Evolutionary conservation across 1,140 invertebrate species (phyloP), one percentile per base, ranked within the genome.

Genomic region (Drosophila bipectinata): DNA sequence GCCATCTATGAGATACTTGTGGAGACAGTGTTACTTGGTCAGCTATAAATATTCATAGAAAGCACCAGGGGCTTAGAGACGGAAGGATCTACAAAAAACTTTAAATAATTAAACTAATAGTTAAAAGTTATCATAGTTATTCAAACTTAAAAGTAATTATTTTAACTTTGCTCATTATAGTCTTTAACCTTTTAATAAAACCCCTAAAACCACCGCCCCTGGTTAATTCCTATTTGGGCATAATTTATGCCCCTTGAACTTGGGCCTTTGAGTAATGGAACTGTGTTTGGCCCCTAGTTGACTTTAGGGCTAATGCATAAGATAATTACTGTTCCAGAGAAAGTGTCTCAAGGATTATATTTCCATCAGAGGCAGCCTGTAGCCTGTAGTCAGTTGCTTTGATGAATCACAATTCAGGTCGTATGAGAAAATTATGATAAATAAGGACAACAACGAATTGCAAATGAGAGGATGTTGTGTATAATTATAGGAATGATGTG

Each of bases 1-100:
- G 41, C 34, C 63, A 81, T 66, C 63, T 58, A 59, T 77, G 62
- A 81, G 73, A 60, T 81, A 60, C 59, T 75, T 41, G 72, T 30
- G 28, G 21, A 32, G 21, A 45, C 52, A 69, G 37, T 69, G 56
- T 39, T 69, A 48, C 14, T 10, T 18, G 26, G 18, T 10, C 44
- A 39, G 18, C 64, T 44, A 69, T 71, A 57, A 57, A 71, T 71
- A 71, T 71, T 69, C 63, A 71, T 71, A 30, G 26, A 18, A 44
- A 69, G 39, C 14, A 39, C 15, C 67, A 69, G 32, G 9, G 64
- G 15, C 63, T 15, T 21, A 7, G 26, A 37, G 12, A 1, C 41
- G 2, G 4, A 5, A 10, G 28, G 32, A 26, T 26, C 51, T 14
- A 6, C 52, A 9, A n/a, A 12, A 12, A 24, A 30, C 14, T 15